Conservation (phyloP, 1,140 invertebrate species). For the Leptopilina boulardi region DNA sequence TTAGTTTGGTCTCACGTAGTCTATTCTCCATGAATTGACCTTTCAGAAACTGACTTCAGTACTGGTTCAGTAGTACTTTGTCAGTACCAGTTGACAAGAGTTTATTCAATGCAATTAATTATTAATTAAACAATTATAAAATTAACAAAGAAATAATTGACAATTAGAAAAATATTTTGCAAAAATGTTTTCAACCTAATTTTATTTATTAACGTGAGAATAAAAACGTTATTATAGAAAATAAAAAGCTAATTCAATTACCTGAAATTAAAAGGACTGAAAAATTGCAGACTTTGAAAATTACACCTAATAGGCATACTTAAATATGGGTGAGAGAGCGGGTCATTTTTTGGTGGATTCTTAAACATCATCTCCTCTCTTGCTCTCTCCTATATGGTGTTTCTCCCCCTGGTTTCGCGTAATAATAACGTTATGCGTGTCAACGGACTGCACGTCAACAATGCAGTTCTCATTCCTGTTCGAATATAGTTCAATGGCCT, state of each 20-base stretch:
- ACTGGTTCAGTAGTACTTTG: too few relatives aligned
- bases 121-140: too few relatives aligned
- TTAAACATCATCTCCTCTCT: not conserved
- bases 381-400: not conserved
- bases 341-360: not conserved
- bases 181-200: too few relatives aligned
- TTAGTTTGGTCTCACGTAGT: too few relatives aligned
- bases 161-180: too few relatives aligned
- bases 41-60: too few relatives aligned
- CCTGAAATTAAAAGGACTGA: not conserved
- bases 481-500: constrained; percentile 29
- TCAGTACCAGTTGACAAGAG: too few relatives aligned
- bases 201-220: too few relatives aligned
- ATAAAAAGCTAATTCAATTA: not conserved
- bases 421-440: constrained; percentile 25
- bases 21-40: too few relatives aligned
- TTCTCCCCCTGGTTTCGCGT: constrained; percentile 4
- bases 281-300: not conserved
- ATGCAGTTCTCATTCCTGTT: constrained; percentile 29
- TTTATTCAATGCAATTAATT: too few relatives aligned
- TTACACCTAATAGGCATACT: not conserved
- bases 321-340: not conserved
- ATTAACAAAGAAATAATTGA: too few relatives aligned
- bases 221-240: too few relatives aligned
- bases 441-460: constrained; percentile 30